These are phyloP conservation scores for Eremobia ochroleuca DNA, from an alignment of 2,888 invertebrate genomes.

Conservation along the genomic window DNA sequence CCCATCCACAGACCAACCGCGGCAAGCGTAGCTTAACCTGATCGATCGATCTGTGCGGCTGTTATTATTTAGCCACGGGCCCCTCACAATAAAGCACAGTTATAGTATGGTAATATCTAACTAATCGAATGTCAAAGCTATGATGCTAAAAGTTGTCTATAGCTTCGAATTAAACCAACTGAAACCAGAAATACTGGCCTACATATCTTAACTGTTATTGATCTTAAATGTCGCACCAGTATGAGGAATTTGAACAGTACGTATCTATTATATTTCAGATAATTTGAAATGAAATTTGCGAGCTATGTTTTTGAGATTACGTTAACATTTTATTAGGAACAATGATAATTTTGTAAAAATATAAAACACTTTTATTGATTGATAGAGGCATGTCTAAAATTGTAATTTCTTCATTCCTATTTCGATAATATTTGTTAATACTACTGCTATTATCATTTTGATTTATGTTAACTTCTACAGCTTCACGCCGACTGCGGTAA, in stretches of 20 bases:
- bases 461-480: not conserved
- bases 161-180: slow-evolving; percentile 20
- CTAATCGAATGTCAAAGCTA: slow-evolving; percentile 13
- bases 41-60: too few relatives aligned
- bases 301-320: not conserved
- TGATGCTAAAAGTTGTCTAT: slow-evolving; percentile 20
- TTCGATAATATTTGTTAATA: not conserved
- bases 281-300: slow-evolving; percentile 6
- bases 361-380: not conserved
- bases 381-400: not conserved
- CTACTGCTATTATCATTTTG: not conserved
- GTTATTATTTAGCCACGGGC: too few relatives aligned
- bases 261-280: not conserved
- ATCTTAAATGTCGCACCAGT: slow-evolving; percentile 32
- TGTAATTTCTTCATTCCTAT: not conserved
- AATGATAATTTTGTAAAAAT: not conserved
- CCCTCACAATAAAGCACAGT: slow-evolving; percentile 9
- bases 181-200: slow-evolving; percentile 48
- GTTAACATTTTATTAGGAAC: not conserved
- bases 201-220: slow-evolving; percentile 43
- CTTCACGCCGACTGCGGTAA: slow-evolving; percentile 6
- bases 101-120: not conserved
- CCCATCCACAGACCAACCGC: too few relatives aligned
- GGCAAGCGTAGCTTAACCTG: too few relatives aligned
- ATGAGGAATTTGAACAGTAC: not conserved